Evolutionary conservation across 2,888 invertebrate species (phyloP), one percentile per base, ranked within the genome.

Genomic region (Meloe dianella): DNA sequence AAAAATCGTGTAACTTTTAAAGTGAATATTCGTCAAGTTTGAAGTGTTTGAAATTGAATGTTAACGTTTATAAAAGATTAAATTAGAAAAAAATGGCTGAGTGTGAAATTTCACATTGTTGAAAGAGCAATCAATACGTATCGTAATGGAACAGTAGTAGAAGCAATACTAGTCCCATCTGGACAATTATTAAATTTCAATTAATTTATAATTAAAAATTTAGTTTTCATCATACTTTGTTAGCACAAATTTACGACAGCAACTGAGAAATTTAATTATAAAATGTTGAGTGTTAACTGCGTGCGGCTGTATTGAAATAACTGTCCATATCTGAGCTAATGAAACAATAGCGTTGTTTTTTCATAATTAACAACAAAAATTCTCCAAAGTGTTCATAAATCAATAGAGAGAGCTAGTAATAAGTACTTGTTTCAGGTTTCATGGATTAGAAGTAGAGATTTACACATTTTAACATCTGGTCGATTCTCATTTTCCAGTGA

Each of bases 371-470:
- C 24, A 5, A 29, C 29, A 9, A 24, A 6, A 14, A n/a, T 9
- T 20, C 12, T 27, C 20, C 32, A 14, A 57, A 22, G 3, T 9
- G 14, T 29, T 6, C 57, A 27, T 57, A 10, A 57, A 29, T 24
- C 9, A n/a, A n/a, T 2, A 29, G 12, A 22, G 29, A 5, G 20
- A 29, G 29, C 20, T 17, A 14, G n/a, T 27, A 22, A 57, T 30
- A 57, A 57, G 22, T 41, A 47, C 71, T 73, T 74, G 68, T 82
- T 83, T 38, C 85, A 92, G 92, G 91, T 92, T 64, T 91, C 91
- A 61, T 92, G 92, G 92, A 90, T 92, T 79, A 85, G 91, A 10
- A 88, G 88, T 65, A 86, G 86, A 41, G 92, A 92, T 82, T 85
- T 91, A 62, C 90, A 90, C 82, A 91, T 92, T 75, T 84, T 92